Evolutionary conservation across 1,140 invertebrate species (phyloP).

Genomic region (Bombus waltoni): DNA sequence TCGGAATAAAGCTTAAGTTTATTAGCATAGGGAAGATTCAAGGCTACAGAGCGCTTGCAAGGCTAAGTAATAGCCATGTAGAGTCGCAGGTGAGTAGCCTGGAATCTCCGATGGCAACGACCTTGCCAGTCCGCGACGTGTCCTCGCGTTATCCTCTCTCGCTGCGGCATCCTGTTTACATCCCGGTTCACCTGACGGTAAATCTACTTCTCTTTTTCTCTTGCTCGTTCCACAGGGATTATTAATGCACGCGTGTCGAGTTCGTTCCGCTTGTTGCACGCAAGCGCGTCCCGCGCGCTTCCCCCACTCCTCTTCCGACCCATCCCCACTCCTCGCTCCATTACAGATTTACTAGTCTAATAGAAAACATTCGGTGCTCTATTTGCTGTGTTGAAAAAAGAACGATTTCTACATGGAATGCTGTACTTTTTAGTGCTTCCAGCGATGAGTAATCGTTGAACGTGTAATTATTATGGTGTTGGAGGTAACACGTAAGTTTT

Average conservation of each 20-base stretch:
- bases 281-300: background rate
- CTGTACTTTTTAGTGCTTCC: too few relatives aligned
- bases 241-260: conserved; percentile 48
- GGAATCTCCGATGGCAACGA: conserved; percentile 48
- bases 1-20: background rate
- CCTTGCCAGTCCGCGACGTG: conserved; percentile 48
- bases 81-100: conserved; percentile 41
- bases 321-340: background rate
- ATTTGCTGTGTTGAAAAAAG: background rate
- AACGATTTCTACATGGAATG: background rate
- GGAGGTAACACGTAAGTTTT: background rate
- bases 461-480: background rate
- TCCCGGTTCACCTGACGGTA: conserved; percentile 59
- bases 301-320: background rate
- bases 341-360: background rate
- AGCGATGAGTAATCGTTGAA: background rate
- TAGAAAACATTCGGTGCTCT: conserved; percentile 8
- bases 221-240: conserved; percentile 10
- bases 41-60: background rate
- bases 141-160: conserved; percentile 52
- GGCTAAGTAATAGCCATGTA: background rate
- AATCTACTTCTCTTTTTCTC: conserved; percentile 51
- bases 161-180: conserved; percentile 53
- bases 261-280: conserved; percentile 34
- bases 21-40: background rate